Conservation (phyloP, 2,888 invertebrate species). For the Temnothorax unifasciatus region DNA sequence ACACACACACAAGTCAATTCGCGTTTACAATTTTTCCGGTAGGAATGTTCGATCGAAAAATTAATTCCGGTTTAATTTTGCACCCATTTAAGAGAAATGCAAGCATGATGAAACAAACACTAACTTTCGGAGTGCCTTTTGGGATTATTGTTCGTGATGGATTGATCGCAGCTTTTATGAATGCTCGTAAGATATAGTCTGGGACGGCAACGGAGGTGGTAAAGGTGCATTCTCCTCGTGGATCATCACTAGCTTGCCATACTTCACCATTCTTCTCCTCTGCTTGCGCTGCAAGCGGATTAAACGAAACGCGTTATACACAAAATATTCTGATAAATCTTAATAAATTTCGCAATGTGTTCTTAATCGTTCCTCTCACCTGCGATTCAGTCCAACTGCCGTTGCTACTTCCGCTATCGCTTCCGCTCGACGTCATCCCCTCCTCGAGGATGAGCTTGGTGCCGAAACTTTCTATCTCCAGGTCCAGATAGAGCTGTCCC, state of each 20-base stretch:
- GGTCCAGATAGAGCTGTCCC: constrained; percentile 90
- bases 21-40: background rate
- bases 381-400: constrained; percentile 81
- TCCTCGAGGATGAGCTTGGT: constrained; percentile 89
- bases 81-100: constrained; percentile 4
- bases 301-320: background rate
- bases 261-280: constrained; percentile 86
- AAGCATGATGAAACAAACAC: constrained; percentile 7
- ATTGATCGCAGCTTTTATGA: constrained; percentile 61
- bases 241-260: constrained; percentile 89
- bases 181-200: constrained; percentile 66
- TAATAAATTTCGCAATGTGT: background rate
- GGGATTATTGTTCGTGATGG: background rate
- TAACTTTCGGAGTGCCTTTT: constrained; percentile 23
- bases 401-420: constrained; percentile 84
- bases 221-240: constrained; percentile 91
- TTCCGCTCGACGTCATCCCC: constrained; percentile 88
- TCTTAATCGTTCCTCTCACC: constrained; percentile 77
- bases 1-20: background rate
- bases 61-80: background rate
- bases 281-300: constrained; percentile 82
- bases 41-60: constrained; percentile 1
- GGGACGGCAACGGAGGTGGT: constrained; percentile 86
- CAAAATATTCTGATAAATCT: background rate
- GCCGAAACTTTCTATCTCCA: constrained; percentile 89